Conservation (phyloP, 2,113 vertebrate genomes). For the Vimba vimba region DNA sequence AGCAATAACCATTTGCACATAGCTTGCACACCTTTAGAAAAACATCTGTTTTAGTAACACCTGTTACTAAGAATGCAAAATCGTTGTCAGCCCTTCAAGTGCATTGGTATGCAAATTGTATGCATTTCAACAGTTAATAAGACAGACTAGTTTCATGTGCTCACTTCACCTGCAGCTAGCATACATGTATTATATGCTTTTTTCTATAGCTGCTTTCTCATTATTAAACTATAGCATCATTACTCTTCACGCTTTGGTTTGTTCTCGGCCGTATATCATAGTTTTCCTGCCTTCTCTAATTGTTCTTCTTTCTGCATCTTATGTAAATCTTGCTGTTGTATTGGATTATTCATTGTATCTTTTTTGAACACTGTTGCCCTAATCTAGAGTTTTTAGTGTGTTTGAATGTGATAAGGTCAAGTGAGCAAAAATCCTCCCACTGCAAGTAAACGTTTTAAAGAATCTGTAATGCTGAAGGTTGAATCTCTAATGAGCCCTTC, state of each 20-base stretch:
- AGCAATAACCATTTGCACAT: conserved; percentile 11
- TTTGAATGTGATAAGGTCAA: conserved; percentile 20
- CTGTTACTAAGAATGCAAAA: background rate
- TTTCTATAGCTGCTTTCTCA: background rate
- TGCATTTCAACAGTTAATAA: conserved; percentile 30
- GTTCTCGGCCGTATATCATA: background rate
- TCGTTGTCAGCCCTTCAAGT: background rate
- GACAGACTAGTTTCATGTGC: background rate
- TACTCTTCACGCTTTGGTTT: conserved; percentile 5
- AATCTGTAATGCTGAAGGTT: conserved; percentile 26
- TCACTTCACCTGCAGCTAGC: background rate
- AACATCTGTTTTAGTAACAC: conserved; percentile 25
- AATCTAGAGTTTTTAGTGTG: conserved; percentile 7
- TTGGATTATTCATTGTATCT: conserved; percentile 16
- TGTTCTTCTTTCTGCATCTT: background rate
- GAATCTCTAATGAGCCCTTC: conserved; percentile 30
- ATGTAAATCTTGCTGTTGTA: conserved; percentile 11
- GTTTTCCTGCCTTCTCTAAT: background rate
- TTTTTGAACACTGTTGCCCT: background rate
- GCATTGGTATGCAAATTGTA: conserved; percentile 6
- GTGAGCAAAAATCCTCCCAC: conserved; percentile 5
- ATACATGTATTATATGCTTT: conserved; percentile 1
- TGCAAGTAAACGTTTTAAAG: conserved; percentile 13
- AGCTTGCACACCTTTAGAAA: conserved; percentile 3
- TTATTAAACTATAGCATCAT: background rate